phyloP scores from a whole-genome alignment of 2,888 invertebrate species.

The Tipula unca region DNA sequence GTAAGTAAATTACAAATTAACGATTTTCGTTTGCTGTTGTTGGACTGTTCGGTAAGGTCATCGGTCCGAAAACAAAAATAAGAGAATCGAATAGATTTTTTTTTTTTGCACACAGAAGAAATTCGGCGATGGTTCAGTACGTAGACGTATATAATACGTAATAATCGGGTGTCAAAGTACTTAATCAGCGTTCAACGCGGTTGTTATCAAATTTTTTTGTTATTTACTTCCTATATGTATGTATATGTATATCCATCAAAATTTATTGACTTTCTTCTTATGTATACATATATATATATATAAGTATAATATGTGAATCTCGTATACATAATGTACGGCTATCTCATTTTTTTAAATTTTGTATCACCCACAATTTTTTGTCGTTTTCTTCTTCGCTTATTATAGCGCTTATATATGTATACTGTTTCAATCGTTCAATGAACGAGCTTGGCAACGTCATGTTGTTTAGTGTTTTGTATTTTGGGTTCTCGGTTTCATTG shows the following conservation, averaged over 20 bases:
- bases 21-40: not conserved
- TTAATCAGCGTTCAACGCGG: not conserved
- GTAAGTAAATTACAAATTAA: not conserved
- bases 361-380: conserved; percentile 1
- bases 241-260: not conserved
- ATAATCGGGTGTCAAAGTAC: conserved; percentile 14
- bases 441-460: conserved; percentile 14
- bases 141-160: not conserved
- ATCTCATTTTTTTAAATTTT: not conserved
- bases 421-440: not conserved
- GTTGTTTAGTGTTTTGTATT: conserved; percentile 8
- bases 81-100: not conserved
- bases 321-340: not conserved
- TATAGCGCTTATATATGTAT: not conserved
- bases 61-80: not conserved
- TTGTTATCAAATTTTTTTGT: not conserved
- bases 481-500: conserved; percentile 14
- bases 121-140: not conserved
- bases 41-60: not conserved
- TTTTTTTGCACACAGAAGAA: not conserved
- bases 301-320: not conserved
- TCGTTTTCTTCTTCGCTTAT: not conserved
- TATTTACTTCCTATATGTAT: not conserved
- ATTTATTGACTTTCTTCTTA: not conserved
- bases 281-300: not conserved